These are phyloP conservation scores for Gnathonemus echidnorhynchus DNA, from an alignment of 2,113 vertebrate genomes.

Conservation along the genomic window DNA sequence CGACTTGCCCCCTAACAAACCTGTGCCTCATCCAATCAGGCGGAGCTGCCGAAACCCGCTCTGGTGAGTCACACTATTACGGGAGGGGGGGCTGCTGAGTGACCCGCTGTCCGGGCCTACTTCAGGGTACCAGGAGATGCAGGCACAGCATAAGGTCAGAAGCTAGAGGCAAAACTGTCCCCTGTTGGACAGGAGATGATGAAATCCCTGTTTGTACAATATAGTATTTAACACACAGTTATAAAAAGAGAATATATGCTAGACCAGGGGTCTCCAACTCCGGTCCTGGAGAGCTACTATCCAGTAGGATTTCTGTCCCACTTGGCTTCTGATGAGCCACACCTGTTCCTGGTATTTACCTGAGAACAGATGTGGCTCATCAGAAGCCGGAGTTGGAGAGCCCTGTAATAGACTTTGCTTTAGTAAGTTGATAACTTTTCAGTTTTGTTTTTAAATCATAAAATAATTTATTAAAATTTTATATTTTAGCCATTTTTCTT, in stretches of 20 bases:
- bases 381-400: no score
- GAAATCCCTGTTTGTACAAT: background rate
- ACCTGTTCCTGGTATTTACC: no score
- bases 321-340: no score
- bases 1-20: slow-evolving; percentile 29
- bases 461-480: no score
- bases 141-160: background rate
- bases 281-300: no score
- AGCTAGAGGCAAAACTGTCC: background rate
- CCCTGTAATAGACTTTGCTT: no score
- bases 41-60: slow-evolving; percentile 20
- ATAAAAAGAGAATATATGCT: background rate
- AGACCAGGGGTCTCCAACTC: no score
- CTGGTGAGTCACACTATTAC: slow-evolving; percentile 1
- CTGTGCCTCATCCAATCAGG: slow-evolving; percentile 27
- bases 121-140: background rate
- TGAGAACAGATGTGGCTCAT: no score
- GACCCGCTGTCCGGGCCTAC: background rate
- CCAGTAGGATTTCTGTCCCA: no score
- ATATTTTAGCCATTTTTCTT: no score
- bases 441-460: no score
- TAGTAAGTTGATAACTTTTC: no score
- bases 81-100: background rate
- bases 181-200: background rate
- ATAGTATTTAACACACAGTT: background rate